Conservation (phyloP, 2,888 invertebrate genomes). For the Aspidiotus destructor region DNA sequence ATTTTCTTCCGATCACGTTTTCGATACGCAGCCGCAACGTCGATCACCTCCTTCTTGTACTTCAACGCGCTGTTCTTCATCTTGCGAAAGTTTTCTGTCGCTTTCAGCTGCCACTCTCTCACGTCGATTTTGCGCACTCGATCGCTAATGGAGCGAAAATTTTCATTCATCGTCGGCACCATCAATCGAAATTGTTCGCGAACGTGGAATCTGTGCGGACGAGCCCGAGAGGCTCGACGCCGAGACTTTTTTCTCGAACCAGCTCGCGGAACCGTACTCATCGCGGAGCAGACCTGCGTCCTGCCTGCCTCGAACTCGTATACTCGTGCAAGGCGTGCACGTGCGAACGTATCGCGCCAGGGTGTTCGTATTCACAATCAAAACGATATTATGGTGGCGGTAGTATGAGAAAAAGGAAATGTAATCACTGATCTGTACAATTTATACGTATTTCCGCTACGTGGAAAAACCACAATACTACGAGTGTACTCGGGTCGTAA, state of each 20-base stretch:
- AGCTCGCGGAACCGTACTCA: too few relatives aligned
- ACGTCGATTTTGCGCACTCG: not conserved
- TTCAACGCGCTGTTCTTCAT: not conserved
- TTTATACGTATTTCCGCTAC: too few relatives aligned
- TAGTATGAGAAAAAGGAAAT: not conserved
- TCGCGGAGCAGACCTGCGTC: not conserved
- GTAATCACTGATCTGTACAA: constrained; percentile 2
- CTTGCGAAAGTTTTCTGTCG: not conserved
- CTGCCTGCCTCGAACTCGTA: not conserved
- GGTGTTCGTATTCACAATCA: not conserved
- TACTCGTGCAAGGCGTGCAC: not conserved
- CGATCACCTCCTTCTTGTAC: not conserved
- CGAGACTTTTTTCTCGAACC: too few relatives aligned
- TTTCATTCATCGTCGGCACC: not conserved
- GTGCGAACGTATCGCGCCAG: not conserved
- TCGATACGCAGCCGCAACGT: not conserved
- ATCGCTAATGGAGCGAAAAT: constrained; percentile 1
- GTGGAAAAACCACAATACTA: too few relatives aligned
- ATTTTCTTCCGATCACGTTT: not conserved
- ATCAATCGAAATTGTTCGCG: not conserved
- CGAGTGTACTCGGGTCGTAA: too few relatives aligned
- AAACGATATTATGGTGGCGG: not conserved
- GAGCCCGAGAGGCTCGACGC: too few relatives aligned
- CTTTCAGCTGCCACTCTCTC: constrained; percentile 1
- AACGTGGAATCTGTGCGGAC: too few relatives aligned